Evolutionary conservation across 2,888 invertebrate species (phyloP).

Genomic region (Sisyra terminalis): DNA sequence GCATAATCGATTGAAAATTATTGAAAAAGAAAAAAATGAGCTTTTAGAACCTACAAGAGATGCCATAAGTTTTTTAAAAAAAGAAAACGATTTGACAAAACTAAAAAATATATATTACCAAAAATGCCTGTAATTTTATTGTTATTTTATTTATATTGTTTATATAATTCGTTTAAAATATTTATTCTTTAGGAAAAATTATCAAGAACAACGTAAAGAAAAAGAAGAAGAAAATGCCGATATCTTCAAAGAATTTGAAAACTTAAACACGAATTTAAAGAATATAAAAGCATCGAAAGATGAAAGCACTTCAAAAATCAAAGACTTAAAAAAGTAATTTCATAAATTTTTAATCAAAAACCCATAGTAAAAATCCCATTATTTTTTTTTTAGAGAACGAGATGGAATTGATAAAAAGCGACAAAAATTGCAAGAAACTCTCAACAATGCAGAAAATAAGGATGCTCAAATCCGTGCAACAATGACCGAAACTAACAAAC

Average conservation of each 20-base stretch:
- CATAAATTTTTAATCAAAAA: too few species aligned
- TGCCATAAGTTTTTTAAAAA: constrained; percentile 57
- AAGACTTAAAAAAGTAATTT: too few species aligned
- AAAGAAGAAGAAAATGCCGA: constrained; percentile 36
- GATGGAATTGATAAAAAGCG: constrained; percentile 36
- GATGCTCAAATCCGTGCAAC: constrained; percentile 49
- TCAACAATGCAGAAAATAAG: constrained; percentile 45
- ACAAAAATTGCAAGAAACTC: constrained; percentile 40
- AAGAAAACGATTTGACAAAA: constrained; percentile 58
- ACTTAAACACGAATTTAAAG: constrained; percentile 36
- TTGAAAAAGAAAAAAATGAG: constrained; percentile 65
- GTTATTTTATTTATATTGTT: constrained; percentile 21
- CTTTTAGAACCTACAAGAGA: constrained; percentile 63
- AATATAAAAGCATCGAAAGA: constrained; percentile 15
- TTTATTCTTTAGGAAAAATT: constrained; percentile 31
- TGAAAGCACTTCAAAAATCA: too few species aligned
- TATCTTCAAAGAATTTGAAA: constrained; percentile 41
- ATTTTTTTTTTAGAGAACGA: constrained; percentile 33
- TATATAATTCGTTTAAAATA: too few species aligned
- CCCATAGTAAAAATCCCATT: background rate
- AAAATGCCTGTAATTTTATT: constrained; percentile 48
- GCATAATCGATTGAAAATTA: constrained; percentile 66
- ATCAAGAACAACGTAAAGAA: constrained; percentile 34
- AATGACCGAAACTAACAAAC: constrained; percentile 49
- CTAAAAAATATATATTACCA: constrained; percentile 57